Percentiles rank a stretch among this genome's conserved stretches.
These are phyloP conservation scores for Chamaetylas fuelleborni DNA, from an alignment of 2,113 vertebrate genomes.

Conservation along the genomic window DNA sequence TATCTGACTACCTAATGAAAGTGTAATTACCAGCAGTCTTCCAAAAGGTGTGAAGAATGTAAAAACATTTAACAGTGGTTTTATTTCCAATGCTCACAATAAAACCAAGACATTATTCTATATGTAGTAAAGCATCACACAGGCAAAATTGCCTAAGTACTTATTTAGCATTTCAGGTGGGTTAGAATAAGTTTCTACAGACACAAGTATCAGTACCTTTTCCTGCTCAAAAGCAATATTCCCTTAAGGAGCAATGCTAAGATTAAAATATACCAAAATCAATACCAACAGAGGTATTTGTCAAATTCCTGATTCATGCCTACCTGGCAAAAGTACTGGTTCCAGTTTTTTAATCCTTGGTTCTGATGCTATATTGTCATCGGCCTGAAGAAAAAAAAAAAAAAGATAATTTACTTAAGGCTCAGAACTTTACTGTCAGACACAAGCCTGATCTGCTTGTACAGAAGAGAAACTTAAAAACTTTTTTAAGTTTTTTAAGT, in stretches of 20 bases:
- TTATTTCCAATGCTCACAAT: not conserved
- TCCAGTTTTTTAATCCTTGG: conserved; percentile 91
- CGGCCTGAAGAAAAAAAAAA: conserved; percentile 71
- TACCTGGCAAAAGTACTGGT: conserved; percentile 89
- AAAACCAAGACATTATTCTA: not conserved
- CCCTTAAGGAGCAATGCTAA: not conserved
- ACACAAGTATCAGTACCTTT: not conserved
- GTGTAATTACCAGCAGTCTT: not conserved
- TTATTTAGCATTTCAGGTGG: not conserved
- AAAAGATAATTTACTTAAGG: not conserved
- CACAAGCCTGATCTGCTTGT: not conserved
- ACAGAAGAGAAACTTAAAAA: not conserved
- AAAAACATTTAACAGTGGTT: not conserved
- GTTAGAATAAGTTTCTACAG: not conserved
- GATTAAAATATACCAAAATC: not conserved
- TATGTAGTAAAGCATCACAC: not conserved
- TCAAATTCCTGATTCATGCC: not conserved
- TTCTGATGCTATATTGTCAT: conserved; percentile 79
- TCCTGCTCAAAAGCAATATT: not conserved
- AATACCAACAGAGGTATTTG: not conserved
- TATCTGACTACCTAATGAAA: not conserved
- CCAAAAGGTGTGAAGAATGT: not conserved
- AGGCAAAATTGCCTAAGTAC: not conserved
- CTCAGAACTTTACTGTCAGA: not conserved
- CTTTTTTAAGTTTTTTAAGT: too few relatives aligned